Evolutionary conservation across 2,797 vertebrate species (phyloP).

Genomic region (Hyperoplus lanceolatus): DNA sequence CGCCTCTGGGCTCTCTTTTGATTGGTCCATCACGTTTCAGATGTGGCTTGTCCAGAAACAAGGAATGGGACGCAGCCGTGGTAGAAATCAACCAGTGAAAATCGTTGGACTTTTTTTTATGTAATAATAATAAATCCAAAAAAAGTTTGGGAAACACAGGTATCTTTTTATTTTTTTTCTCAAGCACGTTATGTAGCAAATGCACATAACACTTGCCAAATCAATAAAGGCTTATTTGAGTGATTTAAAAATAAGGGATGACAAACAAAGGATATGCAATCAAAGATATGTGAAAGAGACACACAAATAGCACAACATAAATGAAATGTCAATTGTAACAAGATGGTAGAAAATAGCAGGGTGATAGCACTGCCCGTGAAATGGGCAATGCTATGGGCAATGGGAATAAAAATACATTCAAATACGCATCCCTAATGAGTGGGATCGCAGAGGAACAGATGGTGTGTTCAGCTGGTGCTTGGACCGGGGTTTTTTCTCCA

Average conservation of each 20-base stretch:
- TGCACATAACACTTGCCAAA: not conserved
- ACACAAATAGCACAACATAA: conserved; percentile 1
- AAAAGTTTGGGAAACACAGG: not conserved
- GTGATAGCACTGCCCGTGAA: not conserved
- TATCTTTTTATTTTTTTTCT: not conserved
- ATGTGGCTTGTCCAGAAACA: conserved; percentile 44
- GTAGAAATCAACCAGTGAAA: conserved; percentile 28
- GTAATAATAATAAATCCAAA: not conserved
- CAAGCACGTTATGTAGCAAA: not conserved
- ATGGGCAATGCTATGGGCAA: conserved; percentile 29
- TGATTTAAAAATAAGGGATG: conserved; percentile 11
- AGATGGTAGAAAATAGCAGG: conserved; percentile 5
- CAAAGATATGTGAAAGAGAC: too few relatives aligned
- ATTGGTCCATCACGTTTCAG: conserved; percentile 61
- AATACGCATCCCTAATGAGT: conserved; percentile 66
- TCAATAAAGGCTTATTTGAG: conserved; percentile 10
- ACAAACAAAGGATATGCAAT: conserved; percentile 14
- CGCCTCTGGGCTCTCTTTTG: conserved; percentile 57
- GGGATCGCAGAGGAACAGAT: conserved; percentile 72
- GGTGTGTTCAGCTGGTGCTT: conserved; percentile 76
- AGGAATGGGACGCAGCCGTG: conserved; percentile 44
- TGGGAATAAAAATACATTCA: conserved; percentile 62
- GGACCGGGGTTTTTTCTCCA: conserved; percentile 61
- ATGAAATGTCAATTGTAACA: conserved; percentile 32
- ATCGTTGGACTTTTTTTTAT: not conserved